Conservation (phyloP, 2,797 vertebrate genomes). For the Cheirogaleus major region DNA sequence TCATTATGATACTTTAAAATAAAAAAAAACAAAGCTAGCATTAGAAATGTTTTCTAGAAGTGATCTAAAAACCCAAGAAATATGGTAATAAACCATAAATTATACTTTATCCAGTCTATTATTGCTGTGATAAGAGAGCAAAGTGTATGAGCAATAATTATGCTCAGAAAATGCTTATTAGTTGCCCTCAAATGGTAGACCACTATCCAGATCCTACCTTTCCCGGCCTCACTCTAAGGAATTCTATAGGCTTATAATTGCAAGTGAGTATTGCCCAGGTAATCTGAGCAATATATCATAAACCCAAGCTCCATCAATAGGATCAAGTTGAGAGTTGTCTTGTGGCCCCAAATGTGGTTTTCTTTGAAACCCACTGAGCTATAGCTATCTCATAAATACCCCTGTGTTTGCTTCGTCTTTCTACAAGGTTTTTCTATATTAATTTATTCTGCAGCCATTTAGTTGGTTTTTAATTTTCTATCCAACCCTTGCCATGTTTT, state of each 20-base stretch:
- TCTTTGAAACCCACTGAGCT: background rate
- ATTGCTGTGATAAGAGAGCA: background rate
- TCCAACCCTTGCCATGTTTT: background rate
- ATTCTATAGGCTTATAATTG: background rate
- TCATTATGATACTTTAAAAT: slow-evolving; percentile 25
- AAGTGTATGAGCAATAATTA: background rate
- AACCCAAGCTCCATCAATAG: background rate
- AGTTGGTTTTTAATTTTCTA: background rate
- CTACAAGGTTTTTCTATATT: background rate
- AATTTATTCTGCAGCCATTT: background rate
- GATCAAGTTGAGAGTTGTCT: background rate
- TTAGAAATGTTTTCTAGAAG: slow-evolving; percentile 28
- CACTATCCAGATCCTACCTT: background rate
- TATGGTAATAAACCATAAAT: background rate
- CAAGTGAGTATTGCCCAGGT: background rate
- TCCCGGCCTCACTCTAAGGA: background rate
- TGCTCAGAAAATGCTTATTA: background rate
- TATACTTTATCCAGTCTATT: background rate
- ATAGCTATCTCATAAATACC: background rate
- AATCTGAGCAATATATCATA: background rate
- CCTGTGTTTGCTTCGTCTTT: background rate
- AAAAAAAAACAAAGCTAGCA: background rate
- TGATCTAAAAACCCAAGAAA: slow-evolving; percentile 20
- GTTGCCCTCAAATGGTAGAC: background rate
- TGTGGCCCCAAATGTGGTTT: background rate